Conservation (phyloP, 2,888 invertebrate species). For the Nemapogon koenigi region DNA sequence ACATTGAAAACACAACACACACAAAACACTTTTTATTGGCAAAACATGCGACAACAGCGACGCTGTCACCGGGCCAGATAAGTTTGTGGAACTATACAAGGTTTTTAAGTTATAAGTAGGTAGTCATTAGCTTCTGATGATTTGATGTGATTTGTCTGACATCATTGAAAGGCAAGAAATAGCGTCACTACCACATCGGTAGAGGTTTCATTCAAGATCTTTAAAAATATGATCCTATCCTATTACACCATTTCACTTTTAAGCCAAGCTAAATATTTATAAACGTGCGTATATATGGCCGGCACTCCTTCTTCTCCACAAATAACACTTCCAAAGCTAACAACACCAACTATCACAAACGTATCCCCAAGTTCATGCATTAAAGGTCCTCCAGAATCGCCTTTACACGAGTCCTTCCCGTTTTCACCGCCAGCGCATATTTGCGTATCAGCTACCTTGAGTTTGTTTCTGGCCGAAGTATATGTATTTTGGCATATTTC, state of each 20-base stretch:
- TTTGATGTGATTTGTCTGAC: too few species aligned
- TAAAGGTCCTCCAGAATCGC: constrained; percentile 67
- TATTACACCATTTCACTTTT: constrained; percentile 20
- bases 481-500: constrained; percentile 14
- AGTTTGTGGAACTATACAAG: too few species aligned
- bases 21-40: too few species aligned
- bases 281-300: constrained; percentile 48
- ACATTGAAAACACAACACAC: too few species aligned
- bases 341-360: constrained; percentile 33
- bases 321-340: constrained; percentile 45
- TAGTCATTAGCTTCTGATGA: too few species aligned
- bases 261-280: constrained; percentile 48
- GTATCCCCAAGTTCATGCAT: constrained; percentile 29
- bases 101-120: too few species aligned
- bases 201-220: too few species aligned
- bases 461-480: not conserved
- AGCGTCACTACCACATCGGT: too few species aligned
- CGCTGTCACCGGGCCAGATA: too few species aligned
- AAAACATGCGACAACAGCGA: too few species aligned
- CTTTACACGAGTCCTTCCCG: constrained; percentile 56
- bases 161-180: too few species aligned
- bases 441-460: constrained; percentile 16
- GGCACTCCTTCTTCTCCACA: constrained; percentile 40
- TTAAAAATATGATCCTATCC: too few species aligned
- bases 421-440: constrained; percentile 22